Conservation (phyloP, 1,140 invertebrate genomes). For the Drosophila ananassae region DNA sequence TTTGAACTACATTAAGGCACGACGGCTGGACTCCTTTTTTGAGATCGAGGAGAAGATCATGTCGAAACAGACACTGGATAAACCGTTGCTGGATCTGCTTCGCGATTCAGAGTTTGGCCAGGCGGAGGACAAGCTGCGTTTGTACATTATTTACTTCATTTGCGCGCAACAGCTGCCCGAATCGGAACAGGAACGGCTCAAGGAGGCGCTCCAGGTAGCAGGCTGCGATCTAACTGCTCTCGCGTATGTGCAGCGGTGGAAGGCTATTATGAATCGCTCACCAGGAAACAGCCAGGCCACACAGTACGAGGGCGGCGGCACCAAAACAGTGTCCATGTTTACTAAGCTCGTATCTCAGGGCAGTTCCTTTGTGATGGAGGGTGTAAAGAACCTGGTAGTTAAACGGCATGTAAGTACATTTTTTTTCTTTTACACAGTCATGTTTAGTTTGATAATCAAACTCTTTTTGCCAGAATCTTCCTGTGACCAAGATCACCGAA, state of each 20-base stretch:
- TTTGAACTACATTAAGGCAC: constrained; percentile 92
- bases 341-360: constrained; percentile 98
- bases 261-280: constrained; percentile 84
- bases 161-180: constrained; percentile 92
- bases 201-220: constrained; percentile 90
- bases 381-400: constrained; percentile 99
- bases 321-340: constrained; percentile 99
- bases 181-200: constrained; percentile 92
- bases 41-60: constrained; percentile 99
- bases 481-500: constrained; percentile 96
- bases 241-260: constrained; percentile 95
- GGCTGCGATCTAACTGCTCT: constrained; percentile 94
- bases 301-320: constrained; percentile 96
- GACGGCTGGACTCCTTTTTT: constrained; percentile 97
- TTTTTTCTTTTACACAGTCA: neutral
- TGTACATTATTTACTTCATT: constrained; percentile 98
- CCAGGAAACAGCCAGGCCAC: constrained; percentile 84
- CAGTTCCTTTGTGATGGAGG: constrained; percentile 99
- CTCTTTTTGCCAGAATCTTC: constrained; percentile 89
- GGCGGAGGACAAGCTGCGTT: constrained; percentile 95
- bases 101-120: constrained; percentile 94
- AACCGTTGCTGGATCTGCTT: constrained; percentile 91
- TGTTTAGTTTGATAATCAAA: neutral
- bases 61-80: constrained; percentile 91
- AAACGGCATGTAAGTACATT: constrained; percentile 94